Conservation (phyloP, 2,888 invertebrate genomes). For the Liodrosophila aerea region DNA sequence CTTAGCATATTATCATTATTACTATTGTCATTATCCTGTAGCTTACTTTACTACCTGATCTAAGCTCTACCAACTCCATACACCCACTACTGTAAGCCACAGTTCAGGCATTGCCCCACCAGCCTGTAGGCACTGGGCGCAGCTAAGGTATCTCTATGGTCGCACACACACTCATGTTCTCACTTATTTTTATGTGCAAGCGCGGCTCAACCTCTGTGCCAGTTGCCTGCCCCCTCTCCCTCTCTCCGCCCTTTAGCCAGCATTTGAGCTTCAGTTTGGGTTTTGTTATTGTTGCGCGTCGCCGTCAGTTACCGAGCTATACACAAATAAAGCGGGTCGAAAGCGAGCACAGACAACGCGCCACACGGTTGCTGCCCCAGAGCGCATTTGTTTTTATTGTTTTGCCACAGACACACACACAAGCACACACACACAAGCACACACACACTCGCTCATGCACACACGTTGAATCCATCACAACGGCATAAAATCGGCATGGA, state of each 20-base stretch:
- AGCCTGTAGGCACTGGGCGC: neutral
- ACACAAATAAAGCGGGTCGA: slow-evolving; percentile 26
- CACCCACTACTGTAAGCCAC: too few species aligned
- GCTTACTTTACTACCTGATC: too few species aligned
- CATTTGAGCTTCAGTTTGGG: slow-evolving; percentile 5
- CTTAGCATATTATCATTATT: too few species aligned
- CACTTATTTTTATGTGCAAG: slow-evolving; percentile 23
- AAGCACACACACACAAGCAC: slow-evolving; percentile 18
- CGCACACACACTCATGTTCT: neutral
- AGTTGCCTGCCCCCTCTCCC: neutral
- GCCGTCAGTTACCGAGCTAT: slow-evolving; percentile 46
- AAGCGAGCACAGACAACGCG: slow-evolving; percentile 6
- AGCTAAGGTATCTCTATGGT: slow-evolving; percentile 18
- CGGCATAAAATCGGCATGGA: slow-evolving; percentile 52
- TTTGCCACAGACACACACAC: slow-evolving; percentile 32
- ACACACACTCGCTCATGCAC: slow-evolving; percentile 13
- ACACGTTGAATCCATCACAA: slow-evolving; percentile 56
- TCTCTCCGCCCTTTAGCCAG: neutral
- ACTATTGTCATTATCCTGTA: too few species aligned
- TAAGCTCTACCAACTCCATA: too few species aligned
- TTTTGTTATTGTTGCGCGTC: slow-evolving; percentile 48
- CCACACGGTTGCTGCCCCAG: slow-evolving; percentile 44
- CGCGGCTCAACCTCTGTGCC: slow-evolving; percentile 19
- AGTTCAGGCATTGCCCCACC: neutral
- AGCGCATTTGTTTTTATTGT: slow-evolving; percentile 68